Evolutionary conservation across 1,140 invertebrate genomes (phyloP), one percentile per base, ranked within the genome.

Genomic region (Leguminivora glycinivorella): DNA sequence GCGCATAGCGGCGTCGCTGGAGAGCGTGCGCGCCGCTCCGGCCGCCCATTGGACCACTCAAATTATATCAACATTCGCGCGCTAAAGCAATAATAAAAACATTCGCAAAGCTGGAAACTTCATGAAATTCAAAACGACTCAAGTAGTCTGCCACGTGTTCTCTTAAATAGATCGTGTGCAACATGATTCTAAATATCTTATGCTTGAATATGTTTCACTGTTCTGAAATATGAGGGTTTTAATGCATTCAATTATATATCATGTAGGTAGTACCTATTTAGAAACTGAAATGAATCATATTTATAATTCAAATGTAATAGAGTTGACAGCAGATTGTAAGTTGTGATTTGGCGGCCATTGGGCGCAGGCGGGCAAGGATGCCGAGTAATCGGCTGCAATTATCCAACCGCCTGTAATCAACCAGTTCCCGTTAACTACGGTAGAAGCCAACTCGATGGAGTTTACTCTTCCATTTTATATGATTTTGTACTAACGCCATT

Each of bases 41-140:
- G 47, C 19, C 10, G 47, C 19, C 9, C 7, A 52, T 52, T 52
- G 47, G 47, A 17, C 2, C 19, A 52, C 0, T 52, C 47, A 52
- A 52, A 52, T 52, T 5, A 52, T 10, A 52, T 52, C 17, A 22
- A 52, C 47, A 52, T 19, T 52, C 47, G 47, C 47, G 47, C 17
- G 47, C 47, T 52, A 22, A 52, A 52, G 7, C 19, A 52, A 52
- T 9, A 52, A 52, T 52, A 52, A 52, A 19, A 52, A 52, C 47
- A 22, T 52, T 52, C 47, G 47, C 47, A 52, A 52, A 22, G 47
- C 47, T 52, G 19, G 47, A 22, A 52, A 52, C 19, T 52, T n/a
- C 19, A 52, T 52, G 7, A 52, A n/a, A 52, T 52, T 22, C 4
- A 19, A 22, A 52, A 22, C 0, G 14, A 4, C 2, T 19, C 47